Conservation (phyloP, 2,113 vertebrate genomes). For the Pteropus alecto region DNA sequence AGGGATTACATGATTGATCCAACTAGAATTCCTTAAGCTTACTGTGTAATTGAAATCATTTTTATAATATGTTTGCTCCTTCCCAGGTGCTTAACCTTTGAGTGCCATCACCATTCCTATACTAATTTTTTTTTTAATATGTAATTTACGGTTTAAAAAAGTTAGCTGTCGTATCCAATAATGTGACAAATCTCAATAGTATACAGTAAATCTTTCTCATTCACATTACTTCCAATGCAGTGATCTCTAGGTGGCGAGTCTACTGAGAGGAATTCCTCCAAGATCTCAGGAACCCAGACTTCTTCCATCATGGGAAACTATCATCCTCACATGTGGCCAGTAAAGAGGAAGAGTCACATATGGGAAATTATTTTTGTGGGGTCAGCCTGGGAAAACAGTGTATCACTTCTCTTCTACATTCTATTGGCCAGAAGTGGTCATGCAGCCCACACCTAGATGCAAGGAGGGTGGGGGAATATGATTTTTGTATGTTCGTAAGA, state of each 20-base stretch:
- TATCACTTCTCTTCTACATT: neutral
- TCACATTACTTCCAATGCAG: neutral
- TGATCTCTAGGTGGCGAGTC: neutral
- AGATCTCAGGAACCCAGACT: neutral
- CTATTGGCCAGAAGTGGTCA: neutral
- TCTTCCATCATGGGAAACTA: accelerated
- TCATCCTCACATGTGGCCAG: neutral
- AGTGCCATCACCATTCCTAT: neutral
- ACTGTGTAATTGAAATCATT: constrained; percentile 69
- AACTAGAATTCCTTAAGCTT: constrained; percentile 58
- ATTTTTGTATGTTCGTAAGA: neutral
- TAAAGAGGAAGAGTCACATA: neutral
- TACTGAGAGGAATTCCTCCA: neutral
- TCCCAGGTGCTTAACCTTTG: neutral
- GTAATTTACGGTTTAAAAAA: neutral
- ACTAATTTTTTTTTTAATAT: neutral
- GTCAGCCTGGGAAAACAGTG: neutral
- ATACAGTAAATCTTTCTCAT: neutral
- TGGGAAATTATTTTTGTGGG: neutral
- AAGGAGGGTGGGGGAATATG: neutral
- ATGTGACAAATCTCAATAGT: neutral
- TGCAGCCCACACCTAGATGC: neutral
- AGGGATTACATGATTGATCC: constrained; percentile 67
- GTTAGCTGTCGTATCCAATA: neutral
- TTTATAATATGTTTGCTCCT: constrained; percentile 52